Evolutionary conservation across 2,888 invertebrate genomes (phyloP).

Genomic region (Dryobotodes eremita): DNA sequence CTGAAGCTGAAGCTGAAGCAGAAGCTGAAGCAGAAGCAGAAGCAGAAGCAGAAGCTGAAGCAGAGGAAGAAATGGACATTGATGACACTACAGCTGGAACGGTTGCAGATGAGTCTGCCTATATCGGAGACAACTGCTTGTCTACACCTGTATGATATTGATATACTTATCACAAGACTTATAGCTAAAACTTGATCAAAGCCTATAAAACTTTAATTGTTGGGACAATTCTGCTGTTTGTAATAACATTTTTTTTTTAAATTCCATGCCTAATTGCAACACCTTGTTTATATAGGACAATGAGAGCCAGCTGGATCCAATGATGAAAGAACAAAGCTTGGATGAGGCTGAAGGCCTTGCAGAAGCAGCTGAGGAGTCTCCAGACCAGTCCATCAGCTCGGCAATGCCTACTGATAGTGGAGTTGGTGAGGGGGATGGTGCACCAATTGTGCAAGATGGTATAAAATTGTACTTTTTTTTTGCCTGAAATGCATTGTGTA

Average conservation of each 20-base stretch:
- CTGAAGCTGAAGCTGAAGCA: conserved; percentile 69
- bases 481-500: not conserved
- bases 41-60: conserved; percentile 77
- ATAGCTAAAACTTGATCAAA: not conserved
- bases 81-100: conserved; percentile 85
- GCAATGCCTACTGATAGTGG: conserved; percentile 86
- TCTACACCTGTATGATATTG: conserved; percentile 86
- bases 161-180: not conserved
- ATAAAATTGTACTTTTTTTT: conserved; percentile 11
- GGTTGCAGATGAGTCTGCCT: conserved; percentile 84
- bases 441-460: conserved; percentile 86
- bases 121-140: conserved; percentile 89
- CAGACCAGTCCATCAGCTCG: conserved; percentile 89
- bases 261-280: not conserved
- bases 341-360: conserved; percentile 80
- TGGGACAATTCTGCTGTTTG: not conserved
- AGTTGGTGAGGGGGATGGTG: conserved; percentile 84
- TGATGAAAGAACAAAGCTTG: conserved; percentile 81
- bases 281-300: conserved; percentile 70
- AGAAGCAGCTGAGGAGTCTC: conserved; percentile 85
- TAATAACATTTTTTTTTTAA: not conserved
- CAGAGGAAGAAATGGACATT: conserved; percentile 88
- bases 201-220: not conserved
- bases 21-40: conserved; percentile 71
- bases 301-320: conserved; percentile 82